Evolutionary conservation across 1,140 invertebrate species (phyloP), one percentile per base, ranked within the genome.

Genomic region (Diabrotica undecimpunctata): DNA sequence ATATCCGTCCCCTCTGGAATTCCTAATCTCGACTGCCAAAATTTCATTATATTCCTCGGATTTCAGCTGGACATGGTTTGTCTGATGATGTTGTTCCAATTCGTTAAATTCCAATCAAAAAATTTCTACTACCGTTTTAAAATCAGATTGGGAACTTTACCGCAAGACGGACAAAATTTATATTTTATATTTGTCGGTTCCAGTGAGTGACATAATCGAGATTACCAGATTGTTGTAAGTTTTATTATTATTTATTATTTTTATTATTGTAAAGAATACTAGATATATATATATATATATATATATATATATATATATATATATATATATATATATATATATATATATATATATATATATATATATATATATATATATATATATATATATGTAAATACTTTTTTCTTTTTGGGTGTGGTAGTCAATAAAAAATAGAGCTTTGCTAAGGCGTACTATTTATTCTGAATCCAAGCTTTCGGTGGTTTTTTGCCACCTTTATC

Each of bases 41-140:
- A 71, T 71, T 71, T 65, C 67, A 69, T 69, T 69, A 71, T 65
- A 64, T 38, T 50, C 65, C 64, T 62, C 38, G 66, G 69, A 66
- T 69, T 71, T 69, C 61, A 62, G 67, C 70, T 71, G 70, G 70
- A 71, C 70, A 70, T 71, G 62, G 70, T 69, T 62, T 66, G 67
- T 72, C 69, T 70, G 66, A 69, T 70, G 67, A 69, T 70, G 66
- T 67, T 70, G 67, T 72, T 70, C 64, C 70, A 62, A 61, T 69
- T 70, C 70, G 68, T 70, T 72, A 67, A 67, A 63, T 72, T 71
- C 59, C 69, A 65, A 72, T 72, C 69, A 71, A 65, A 61, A 70
- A 70, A 65, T 67, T 61, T 38, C 12, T 46, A 46, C 8, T 46
- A n/a, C 41, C 8, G 41, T 46, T 46, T 46, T 10, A 46, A 46